phyloP scores from a whole-genome alignment of 2,888 invertebrate species.

The Physocephala rufipes region DNA sequence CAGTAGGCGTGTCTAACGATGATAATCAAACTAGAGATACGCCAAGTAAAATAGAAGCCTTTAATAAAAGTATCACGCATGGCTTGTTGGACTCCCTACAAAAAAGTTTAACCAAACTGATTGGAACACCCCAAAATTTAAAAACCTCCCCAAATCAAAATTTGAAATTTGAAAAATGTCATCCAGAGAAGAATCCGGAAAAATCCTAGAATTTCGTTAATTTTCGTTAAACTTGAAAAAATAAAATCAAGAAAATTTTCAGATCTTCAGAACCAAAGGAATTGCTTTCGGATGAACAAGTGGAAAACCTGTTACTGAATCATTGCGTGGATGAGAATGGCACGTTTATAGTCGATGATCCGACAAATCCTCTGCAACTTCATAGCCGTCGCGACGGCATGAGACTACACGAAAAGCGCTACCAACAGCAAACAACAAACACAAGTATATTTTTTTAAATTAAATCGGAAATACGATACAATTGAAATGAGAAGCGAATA shows the following conservation, averaged over 20 bases:
- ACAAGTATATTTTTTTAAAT: slow-evolving; percentile 11
- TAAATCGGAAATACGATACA: not conserved
- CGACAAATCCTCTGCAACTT: slow-evolving; percentile 54
- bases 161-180: slow-evolving; percentile 40
- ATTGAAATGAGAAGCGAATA: not conserved
- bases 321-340: slow-evolving; percentile 61
- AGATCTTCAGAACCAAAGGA: slow-evolving; percentile 64
- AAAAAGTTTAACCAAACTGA: slow-evolving; percentile 59
- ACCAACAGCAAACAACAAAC: not conserved
- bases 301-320: slow-evolving; percentile 64
- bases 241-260: slow-evolving; percentile 47
- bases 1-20: slow-evolving; percentile 50
- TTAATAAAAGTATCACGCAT: slow-evolving; percentile 51
- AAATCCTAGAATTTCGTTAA: slow-evolving; percentile 1
- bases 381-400: not conserved
- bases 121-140: slow-evolving; percentile 43
- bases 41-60: slow-evolving; percentile 46
- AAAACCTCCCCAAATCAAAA: slow-evolving; percentile 17
- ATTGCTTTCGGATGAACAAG: slow-evolving; percentile 65
- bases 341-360: slow-evolving; percentile 58
- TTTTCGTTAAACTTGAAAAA: slow-evolving; percentile 37
- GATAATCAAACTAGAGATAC: slow-evolving; percentile 28
- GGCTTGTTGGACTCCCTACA: slow-evolving; percentile 55
- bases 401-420: not conserved
- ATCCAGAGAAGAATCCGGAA: slow-evolving; percentile 32